Percentiles rank a stretch among this genome's conserved stretches.
Evolutionary conservation across 2,888 invertebrate genomes (phyloP).

Genomic region (Cosmia trapezina): DNA sequence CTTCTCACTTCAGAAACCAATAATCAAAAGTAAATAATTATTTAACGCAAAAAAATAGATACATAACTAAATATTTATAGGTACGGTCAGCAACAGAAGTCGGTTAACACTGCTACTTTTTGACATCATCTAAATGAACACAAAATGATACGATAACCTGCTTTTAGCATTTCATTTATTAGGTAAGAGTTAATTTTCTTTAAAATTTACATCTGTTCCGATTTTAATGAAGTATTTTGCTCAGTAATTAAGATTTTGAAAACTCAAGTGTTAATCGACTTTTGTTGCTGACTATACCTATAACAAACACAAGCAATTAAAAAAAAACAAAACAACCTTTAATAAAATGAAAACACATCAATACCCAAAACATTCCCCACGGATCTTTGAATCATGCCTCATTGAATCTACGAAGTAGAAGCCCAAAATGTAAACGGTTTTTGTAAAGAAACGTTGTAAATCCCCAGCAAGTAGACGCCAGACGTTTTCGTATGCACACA

Average conservation of each 20-base stretch:
- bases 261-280: no score
- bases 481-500: conserved; percentile 88
- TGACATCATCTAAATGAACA: no score
- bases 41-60: neutral
- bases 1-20: neutral
- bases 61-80: neutral
- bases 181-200: no score
- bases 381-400: conserved; percentile 51
- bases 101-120: no score
- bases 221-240: no score
- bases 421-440: conserved; percentile 74
- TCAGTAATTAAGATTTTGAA: no score
- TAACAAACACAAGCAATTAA: neutral
- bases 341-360: conserved; percentile 17
- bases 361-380: conserved; percentile 28
- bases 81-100: no score
- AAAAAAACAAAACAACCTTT: conserved; percentile 11
- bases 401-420: conserved; percentile 67
- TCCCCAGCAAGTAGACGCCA: conserved; percentile 73
- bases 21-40: neutral
- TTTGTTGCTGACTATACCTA: no score
- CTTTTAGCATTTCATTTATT: no score
- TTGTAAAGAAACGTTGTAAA: conserved; percentile 79
- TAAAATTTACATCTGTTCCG: no score
- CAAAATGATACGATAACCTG: no score